Percentiles rank a stretch among this genome's conserved stretches.
Evolutionary conservation across 2,113 vertebrate genomes (phyloP).

Genomic region (Chionomys nivalis): DNA sequence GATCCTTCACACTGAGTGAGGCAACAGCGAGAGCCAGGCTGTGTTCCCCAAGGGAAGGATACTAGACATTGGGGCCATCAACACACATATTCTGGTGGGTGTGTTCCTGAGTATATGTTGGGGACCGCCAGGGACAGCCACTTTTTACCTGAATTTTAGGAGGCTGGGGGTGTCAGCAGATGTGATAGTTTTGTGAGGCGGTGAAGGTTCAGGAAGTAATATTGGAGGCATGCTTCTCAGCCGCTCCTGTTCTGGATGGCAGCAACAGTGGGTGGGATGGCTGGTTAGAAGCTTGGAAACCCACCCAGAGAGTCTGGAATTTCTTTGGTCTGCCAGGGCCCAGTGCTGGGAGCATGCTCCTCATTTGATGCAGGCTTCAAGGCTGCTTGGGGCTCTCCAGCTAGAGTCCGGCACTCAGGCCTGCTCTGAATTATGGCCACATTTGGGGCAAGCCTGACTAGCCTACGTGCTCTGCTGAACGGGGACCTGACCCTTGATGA

Average conservation of each 20-base stretch:
- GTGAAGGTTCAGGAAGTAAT: background rate
- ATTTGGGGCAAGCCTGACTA: background rate
- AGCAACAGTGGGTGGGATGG: background rate
- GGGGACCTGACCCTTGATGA: background rate
- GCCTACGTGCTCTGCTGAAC: background rate
- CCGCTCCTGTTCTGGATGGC: background rate
- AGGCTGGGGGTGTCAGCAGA: background rate
- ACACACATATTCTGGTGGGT: background rate
- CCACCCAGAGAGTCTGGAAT: slow-evolving; percentile 19
- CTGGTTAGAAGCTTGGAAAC: background rate
- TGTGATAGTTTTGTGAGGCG: background rate
- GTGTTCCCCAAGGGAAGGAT: background rate
- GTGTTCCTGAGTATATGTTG: accelerated
- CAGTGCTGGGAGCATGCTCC: background rate
- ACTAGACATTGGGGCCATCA: background rate
- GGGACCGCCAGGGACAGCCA: background rate
- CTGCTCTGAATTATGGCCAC: slow-evolving; percentile 70
- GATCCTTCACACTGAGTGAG: background rate
- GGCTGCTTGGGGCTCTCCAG: background rate
- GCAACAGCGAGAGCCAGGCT: accelerated
- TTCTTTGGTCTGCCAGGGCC: background rate
- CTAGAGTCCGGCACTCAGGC: background rate
- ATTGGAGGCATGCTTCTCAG: accelerated
- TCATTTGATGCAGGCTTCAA: background rate
- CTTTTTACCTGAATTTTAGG: background rate